Evolutionary conservation across 92 coral and sea anemone genomes (phyloP).

Genomic region (Parazoanthus darwini): DNA sequence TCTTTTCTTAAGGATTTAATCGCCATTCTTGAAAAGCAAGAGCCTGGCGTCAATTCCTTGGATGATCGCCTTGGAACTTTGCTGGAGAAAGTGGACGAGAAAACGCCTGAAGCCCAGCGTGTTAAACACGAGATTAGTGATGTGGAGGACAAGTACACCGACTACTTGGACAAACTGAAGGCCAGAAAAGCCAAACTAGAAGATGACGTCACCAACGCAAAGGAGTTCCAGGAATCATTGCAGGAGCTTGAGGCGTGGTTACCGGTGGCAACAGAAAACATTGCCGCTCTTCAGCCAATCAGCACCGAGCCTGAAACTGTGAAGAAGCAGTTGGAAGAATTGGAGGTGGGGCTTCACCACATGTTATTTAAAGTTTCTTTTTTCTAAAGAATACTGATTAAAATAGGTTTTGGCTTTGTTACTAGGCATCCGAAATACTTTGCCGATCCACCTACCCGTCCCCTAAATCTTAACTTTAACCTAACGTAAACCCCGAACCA

Average conservation of each 20-base stretch:
- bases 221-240: constrained; percentile 79
- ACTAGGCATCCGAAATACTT: no score
- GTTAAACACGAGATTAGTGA: constrained; percentile 71
- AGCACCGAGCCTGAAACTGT: constrained; percentile 95
- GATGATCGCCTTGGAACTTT: constrained; percentile 63
- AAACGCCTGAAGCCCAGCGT: constrained; percentile 77
- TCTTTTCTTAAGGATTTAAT: constrained; percentile 57
- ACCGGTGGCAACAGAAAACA: constrained; percentile 76
- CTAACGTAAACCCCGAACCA: no score
- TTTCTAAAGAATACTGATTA: background rate
- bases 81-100: constrained; percentile 80
- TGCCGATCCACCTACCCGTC: background rate
- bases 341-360: constrained; percentile 71
- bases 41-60: constrained; percentile 64
- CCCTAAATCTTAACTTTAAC: no score
- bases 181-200: constrained; percentile 78
- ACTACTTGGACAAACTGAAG: constrained; percentile 73
- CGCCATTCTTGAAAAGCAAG: constrained; percentile 64
- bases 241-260: constrained; percentile 87
- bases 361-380: background rate
- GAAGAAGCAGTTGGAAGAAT: constrained; percentile 82
- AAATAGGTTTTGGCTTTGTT: background rate
- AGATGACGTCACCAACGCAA: constrained; percentile 77
- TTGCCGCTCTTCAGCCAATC: constrained; percentile 89
- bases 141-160: constrained; percentile 69